These are phyloP conservation scores for Zygogramma bicolorata DNA, from an alignment of 2,888 invertebrate genomes.

Conservation along the genomic window DNA sequence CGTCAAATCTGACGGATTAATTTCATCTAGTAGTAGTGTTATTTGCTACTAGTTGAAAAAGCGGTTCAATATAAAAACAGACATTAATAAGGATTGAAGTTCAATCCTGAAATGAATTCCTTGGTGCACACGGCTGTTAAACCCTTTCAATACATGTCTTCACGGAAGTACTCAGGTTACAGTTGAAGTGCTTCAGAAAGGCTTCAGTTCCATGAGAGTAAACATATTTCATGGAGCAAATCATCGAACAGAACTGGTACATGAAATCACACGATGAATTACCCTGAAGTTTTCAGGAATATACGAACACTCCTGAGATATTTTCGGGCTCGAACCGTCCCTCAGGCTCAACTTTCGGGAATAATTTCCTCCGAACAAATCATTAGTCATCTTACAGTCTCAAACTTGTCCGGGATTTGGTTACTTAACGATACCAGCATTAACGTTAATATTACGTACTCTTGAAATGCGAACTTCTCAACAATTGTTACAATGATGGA, in stretches of 20 bases:
- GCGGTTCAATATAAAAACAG: too few species aligned
- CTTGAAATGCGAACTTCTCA: background rate
- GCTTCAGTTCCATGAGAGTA: too few species aligned
- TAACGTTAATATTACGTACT: background rate
- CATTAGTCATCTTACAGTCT: conserved; percentile 4
- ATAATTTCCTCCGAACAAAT: background rate
- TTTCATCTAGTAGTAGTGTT: too few species aligned
- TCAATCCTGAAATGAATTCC: too few species aligned
- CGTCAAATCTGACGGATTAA: too few species aligned
- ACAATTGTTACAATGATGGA: background rate
- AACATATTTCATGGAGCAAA: background rate
- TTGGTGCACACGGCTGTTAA: too few species aligned
- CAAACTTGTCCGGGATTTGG: conserved; percentile 2
- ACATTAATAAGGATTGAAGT: too few species aligned
- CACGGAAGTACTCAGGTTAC: too few species aligned
- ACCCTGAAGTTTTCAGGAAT: background rate
- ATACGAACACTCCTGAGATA: background rate
- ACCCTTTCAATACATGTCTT: too few species aligned
- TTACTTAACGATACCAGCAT: background rate
- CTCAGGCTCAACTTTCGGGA: background rate
- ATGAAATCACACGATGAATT: background rate
- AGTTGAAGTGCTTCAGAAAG: too few species aligned
- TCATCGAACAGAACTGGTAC: background rate
- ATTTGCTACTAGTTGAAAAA: too few species aligned
- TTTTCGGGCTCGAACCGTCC: background rate